These are phyloP conservation scores for Protomyctophum bolini DNA, from an alignment of 2,113 vertebrate genomes.

Conservation along the genomic window DNA sequence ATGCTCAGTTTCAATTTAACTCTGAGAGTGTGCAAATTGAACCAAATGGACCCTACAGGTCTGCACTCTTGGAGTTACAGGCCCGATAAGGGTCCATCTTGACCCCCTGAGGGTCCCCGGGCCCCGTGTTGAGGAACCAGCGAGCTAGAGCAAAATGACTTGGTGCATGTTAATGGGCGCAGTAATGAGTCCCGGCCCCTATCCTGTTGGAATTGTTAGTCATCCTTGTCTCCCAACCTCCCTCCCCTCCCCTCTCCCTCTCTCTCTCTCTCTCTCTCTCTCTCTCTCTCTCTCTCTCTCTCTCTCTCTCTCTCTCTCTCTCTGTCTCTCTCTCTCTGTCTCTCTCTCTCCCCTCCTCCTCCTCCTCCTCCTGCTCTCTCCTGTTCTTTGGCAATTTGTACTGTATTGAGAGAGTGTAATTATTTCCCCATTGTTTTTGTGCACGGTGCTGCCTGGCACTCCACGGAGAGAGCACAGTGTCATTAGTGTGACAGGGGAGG, in stretches of 20 bases:
- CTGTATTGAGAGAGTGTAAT: constrained; percentile 65
- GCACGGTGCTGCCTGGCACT: constrained; percentile 37
- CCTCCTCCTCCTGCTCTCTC: constrained; percentile 34
- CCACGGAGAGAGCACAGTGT: constrained; percentile 61
- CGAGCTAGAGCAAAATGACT: constrained; percentile 47
- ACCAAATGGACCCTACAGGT: no score
- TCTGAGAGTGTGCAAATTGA: no score
- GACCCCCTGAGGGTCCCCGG: no score
- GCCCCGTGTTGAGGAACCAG: constrained; percentile 32
- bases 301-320: background rate
- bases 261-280: background rate
- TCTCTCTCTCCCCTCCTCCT: constrained; percentile 34
- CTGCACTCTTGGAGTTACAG: no score
- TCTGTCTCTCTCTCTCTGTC: constrained; percentile 18
- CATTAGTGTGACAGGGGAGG: constrained; percentile 56
- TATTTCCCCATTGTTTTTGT: constrained; percentile 67
- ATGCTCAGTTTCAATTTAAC: no score
- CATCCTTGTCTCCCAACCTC: constrained; percentile 59
- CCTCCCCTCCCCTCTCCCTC: background rate
- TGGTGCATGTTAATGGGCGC: constrained; percentile 74
- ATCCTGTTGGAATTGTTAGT: constrained; percentile 74
- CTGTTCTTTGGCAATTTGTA: constrained; percentile 54
- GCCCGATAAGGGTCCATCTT: no score
- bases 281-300: background rate
- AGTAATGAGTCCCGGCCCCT: constrained; percentile 75